These are phyloP conservation scores for Metridium senile DNA, from an alignment of 92 coral and sea anemone genomes.

Conservation along the genomic window DNA sequence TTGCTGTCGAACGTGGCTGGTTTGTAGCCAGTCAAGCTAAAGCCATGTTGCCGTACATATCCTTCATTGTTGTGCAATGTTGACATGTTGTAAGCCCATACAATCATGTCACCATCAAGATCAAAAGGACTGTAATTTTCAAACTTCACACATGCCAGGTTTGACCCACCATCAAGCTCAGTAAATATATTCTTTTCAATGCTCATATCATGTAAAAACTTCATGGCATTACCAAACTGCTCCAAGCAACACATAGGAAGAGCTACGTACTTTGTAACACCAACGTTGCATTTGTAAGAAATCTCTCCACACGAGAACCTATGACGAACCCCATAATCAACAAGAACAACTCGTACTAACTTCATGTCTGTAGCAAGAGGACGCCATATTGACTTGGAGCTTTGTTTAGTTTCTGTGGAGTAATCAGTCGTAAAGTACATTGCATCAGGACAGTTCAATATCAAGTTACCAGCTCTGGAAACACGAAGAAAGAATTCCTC, in stretches of 20 bases:
- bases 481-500: constrained; percentile 46
- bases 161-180: constrained; percentile 38
- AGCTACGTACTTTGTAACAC: constrained; percentile 25
- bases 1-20: constrained; percentile 5
- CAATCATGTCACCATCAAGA: constrained; percentile 37
- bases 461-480: constrained; percentile 12
- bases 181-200: constrained; percentile 17
- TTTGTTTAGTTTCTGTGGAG: constrained; percentile 26
- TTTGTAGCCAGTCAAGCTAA: constrained; percentile 1
- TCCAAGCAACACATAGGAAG: constrained; percentile 49
- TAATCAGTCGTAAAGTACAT: constrained; percentile 50
- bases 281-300: constrained; percentile 37
- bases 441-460: constrained; percentile 54
- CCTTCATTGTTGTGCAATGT: constrained; percentile 2
- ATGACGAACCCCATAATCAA: constrained; percentile 20
- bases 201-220: constrained; percentile 36
- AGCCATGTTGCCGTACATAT: constrained; percentile 25
- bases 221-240: constrained; percentile 35
- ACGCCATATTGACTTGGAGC: constrained; percentile 27
- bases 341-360: constrained; percentile 26
- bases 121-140: constrained; percentile 38
- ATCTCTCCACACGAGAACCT: constrained; percentile 41
- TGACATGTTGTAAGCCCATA: constrained; percentile 23
- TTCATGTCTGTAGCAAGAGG: constrained; percentile 27
- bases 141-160: constrained; percentile 34